Percentiles rank a stretch among this genome's conserved stretches.
Conservation (phyloP, 2,888 invertebrate species). For the Agrilus mali region DNA sequence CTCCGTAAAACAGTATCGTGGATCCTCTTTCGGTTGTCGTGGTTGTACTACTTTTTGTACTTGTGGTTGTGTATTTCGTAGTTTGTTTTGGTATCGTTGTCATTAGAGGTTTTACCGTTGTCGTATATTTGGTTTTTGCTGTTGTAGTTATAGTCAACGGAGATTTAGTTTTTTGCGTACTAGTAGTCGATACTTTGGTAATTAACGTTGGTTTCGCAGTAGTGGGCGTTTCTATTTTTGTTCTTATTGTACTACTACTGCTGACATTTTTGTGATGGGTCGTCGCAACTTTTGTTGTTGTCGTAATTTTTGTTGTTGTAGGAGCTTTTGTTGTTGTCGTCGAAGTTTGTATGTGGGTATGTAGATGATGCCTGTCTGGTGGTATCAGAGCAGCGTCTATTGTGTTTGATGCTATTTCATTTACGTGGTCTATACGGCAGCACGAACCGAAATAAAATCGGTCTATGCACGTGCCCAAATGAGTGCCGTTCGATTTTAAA, state of each 20-base stretch:
- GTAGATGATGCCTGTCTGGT: slow-evolving; percentile 9
- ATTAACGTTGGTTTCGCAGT: slow-evolving; percentile 26
- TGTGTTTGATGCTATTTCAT: slow-evolving; percentile 47
- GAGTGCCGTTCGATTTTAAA: slow-evolving; percentile 79
- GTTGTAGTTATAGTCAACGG: slow-evolving; percentile 14
- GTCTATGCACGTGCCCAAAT: slow-evolving; percentile 85
- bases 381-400: slow-evolving; percentile 49
- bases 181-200: slow-evolving; percentile 12
- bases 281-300: slow-evolving; percentile 1
- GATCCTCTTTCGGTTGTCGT: slow-evolving; percentile 8
- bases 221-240: slow-evolving; percentile 7
- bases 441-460: slow-evolving; percentile 90
- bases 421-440: slow-evolving; percentile 59
- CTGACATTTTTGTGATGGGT: slow-evolving; percentile 2
- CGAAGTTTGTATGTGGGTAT: not conserved
- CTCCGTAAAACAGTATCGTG: slow-evolving; percentile 18
- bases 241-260: slow-evolving; percentile 4
- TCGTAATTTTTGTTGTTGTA: slow-evolving; percentile 8
- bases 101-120: slow-evolving; percentile 11
- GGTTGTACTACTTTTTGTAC: slow-evolving; percentile 7
- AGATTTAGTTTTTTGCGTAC: slow-evolving; percentile 22
- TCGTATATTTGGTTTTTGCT: slow-evolving; percentile 5
- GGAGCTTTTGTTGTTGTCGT: slow-evolving; percentile 2
- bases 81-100: slow-evolving; percentile 25
- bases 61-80: slow-evolving; percentile 15